Base-by-base conservation (phyloP, 2,888 invertebrate genomes). In the Parelbella ahira region DNA sequence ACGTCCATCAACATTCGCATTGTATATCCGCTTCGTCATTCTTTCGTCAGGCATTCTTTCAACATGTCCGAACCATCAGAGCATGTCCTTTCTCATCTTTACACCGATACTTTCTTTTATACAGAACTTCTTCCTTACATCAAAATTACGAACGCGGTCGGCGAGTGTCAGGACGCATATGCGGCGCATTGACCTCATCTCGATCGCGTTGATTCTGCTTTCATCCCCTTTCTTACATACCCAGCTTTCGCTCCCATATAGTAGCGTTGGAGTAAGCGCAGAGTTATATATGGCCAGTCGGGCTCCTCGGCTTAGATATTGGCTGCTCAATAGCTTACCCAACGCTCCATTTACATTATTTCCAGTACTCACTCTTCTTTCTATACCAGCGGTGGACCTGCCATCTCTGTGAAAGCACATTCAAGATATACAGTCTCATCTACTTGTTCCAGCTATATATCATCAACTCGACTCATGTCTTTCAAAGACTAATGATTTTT, bases 201-300 rank as follows among this genome's bases (percentile, higher is more conserved):
- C 29, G 7, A 29, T 23, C 7, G 33, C 33, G 6, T 34, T 34
- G 4, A 34, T 23, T 8, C 23, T 34, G 13, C 33, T 34, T 23
- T 23, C 23, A 34, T 34, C 23, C 12, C 4, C 7, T 13, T 34
- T 23, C 33, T 34, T 21, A 7, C 33, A 34, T 12, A 34, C 33
- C 33, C 33, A 34, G 9, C 33, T 23, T 13, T 34, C 33, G 9
- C 33, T 34, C 8, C 33, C 33, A 33, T 33, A 33, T 23, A 33
- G 5, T 23, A 23, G 7, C 8, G 33, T 34, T 12, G 33, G 33
- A 5, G 15, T 23, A 8, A 34, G 23, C 23, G 23, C 33, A 23
- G 4, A 6, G 13, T 23, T 34, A 10, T 33, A 23, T n/a, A 33
- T 4, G n/a, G 33, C 33, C 2, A 23, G 33, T 8, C 33, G 7